Evolutionary conservation across 30 jellyfish, hydroid and myxozoan species (phyloP), one percentile per base, ranked within the genome.

Genomic region (Turritopsis rubra): DNA sequence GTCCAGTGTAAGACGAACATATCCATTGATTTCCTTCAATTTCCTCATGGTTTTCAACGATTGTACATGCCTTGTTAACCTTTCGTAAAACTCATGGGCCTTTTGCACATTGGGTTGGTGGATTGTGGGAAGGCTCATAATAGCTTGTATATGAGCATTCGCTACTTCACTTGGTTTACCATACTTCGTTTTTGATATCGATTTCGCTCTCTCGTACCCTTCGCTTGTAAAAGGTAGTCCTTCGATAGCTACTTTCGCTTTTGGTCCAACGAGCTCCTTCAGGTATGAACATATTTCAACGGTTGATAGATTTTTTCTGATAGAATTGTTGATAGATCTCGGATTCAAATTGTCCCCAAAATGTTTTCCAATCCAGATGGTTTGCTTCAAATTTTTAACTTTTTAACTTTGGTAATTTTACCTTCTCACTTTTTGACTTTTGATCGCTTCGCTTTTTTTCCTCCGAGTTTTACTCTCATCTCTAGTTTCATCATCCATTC

Each of bases 11-110:
- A 81, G 27, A 25, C 92, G 78, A 19, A 82, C 91, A 73, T 82
- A 83, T 18, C 96, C 92, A 54, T 82, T 52, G 18, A 88, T 53
- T 65, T 74, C 80, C 28, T 75, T 82, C 71, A 88, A 82, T 29
- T 88, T 83, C n/a, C 96, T 92, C 96, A 88, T 88, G 21, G 96
- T 82, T 76, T 88, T 89, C 81, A 88, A 83, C 75, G 96, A 52
- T 83, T 88, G 92, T 24, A 88, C 85, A 81, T 83, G 75, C 72
- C 75, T 83, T 3, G 82, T 80, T 70, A 88, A 87, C 22, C 65
- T 83, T 29, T 75, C 88, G 70, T 83, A 75, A 65, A 88, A 83
- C 68, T 75, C 88, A 24, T 83, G 89, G 31, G 83, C 53, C 72
- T 83, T 82, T 21, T 79, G 70, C 28, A 83, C 68, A 26, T 71